phyloP scores from a whole-genome alignment of 1,140 invertebrate genomes.

The Marisa cornuarietis region DNA sequence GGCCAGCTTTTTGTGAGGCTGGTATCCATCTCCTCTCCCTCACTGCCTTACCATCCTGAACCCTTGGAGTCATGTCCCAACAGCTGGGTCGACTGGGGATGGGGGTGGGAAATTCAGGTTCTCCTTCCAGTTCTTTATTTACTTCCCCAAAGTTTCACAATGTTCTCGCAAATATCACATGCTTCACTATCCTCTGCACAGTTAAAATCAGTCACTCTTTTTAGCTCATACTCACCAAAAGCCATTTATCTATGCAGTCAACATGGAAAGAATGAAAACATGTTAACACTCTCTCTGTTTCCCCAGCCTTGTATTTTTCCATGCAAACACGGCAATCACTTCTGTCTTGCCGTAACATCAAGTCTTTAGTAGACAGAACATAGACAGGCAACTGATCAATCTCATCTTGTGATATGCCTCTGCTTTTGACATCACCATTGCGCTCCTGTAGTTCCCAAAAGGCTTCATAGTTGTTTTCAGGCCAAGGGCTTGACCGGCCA shows the following conservation, averaged over 20 bases:
- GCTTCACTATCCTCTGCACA: no score
- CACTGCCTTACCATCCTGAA: neutral
- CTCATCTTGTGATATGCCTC: neutral
- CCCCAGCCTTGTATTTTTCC: neutral
- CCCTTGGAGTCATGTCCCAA: neutral
- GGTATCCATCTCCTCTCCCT: neutral
- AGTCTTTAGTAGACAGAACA: neutral
- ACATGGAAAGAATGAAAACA: conserved; percentile 2
- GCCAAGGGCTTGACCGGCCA: no score
- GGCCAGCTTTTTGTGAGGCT: neutral
- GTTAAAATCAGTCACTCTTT: neutral
- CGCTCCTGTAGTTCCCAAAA: no score
- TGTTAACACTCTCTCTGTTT: neutral
- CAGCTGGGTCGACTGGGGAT: neutral
- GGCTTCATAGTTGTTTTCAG: no score
- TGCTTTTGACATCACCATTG: neutral
- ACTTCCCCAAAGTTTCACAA: no score
- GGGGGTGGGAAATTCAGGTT: neutral
- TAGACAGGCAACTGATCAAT: neutral
- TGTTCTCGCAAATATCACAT: no score
- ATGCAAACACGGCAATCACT: neutral
- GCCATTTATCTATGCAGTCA: neutral
- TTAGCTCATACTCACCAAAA: neutral
- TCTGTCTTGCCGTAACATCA: neutral
- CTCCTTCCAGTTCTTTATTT: no score